Conservation (phyloP, 2,113 vertebrate species). For the Promerops cafer region DNA sequence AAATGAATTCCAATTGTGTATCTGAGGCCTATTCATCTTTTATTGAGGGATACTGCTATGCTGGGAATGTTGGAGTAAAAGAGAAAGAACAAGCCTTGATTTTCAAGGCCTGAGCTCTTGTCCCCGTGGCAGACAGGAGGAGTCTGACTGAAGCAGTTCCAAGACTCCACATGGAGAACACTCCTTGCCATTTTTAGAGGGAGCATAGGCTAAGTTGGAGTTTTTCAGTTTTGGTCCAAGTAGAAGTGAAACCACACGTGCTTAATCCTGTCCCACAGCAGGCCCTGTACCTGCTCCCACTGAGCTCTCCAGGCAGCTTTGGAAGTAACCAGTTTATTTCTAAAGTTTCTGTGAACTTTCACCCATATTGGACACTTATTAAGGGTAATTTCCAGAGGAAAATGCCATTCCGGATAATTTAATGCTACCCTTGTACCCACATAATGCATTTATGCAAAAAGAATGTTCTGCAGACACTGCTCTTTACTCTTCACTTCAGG, state of each 20-base stretch:
- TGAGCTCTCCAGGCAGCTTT: neutral
- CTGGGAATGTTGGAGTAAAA: neutral
- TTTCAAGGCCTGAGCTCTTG: neutral
- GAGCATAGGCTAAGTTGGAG: neutral
- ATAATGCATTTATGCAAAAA: neutral
- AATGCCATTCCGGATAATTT: neutral
- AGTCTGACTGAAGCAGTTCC: neutral
- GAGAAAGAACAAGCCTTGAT: neutral
- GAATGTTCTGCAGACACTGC: neutral
- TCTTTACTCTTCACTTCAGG: neutral
- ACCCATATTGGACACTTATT: neutral
- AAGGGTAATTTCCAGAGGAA: constrained; percentile 9
- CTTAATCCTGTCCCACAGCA: neutral
- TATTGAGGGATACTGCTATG: neutral
- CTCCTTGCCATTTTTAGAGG: neutral
- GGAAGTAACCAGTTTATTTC: neutral
- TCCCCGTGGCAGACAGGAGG: neutral
- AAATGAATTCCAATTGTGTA: neutral
- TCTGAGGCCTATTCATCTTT: neutral
- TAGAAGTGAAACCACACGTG: neutral
- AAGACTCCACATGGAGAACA: neutral
- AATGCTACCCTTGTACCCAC: neutral
- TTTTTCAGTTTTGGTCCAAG: neutral
- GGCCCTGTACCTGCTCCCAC: neutral
- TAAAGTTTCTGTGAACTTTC: neutral